Conservation (phyloP, 2,113 vertebrate genomes). For the Pelvicachromis taeniatus region DNA sequence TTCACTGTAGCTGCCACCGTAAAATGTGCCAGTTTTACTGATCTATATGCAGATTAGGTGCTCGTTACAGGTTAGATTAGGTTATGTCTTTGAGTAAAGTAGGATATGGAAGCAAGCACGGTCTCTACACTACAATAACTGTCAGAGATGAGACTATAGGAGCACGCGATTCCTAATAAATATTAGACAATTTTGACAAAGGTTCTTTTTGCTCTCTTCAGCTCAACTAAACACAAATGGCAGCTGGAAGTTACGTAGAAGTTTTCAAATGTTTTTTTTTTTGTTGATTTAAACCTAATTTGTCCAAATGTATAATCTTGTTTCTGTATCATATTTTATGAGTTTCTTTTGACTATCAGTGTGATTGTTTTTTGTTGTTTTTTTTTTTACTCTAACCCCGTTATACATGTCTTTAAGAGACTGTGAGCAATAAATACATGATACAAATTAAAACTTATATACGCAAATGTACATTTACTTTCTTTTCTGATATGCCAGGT, state of each 20-base stretch:
- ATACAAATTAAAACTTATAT: neutral
- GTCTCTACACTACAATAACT: neutral
- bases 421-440: neutral
- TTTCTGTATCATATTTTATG: neutral
- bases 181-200: neutral
- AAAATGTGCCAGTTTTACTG: neutral
- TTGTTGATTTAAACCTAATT: neutral
- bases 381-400: no score
- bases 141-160: neutral
- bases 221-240: neutral
- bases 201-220: neutral
- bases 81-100: neutral
- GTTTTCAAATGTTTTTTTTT: neutral
- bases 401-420: neutral
- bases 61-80: neutral
- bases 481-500: neutral
- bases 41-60: neutral
- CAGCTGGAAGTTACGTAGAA: neutral
- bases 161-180: fast-evolving
- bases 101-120: neutral
- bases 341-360: neutral
- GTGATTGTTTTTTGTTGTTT: no score
- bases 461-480: neutral
- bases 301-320: neutral
- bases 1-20: neutral